Evolutionary conservation across 2,888 invertebrate genomes (phyloP), one percentile per base, ranked within the genome.

Genomic region (Troides aeacus): DNA sequence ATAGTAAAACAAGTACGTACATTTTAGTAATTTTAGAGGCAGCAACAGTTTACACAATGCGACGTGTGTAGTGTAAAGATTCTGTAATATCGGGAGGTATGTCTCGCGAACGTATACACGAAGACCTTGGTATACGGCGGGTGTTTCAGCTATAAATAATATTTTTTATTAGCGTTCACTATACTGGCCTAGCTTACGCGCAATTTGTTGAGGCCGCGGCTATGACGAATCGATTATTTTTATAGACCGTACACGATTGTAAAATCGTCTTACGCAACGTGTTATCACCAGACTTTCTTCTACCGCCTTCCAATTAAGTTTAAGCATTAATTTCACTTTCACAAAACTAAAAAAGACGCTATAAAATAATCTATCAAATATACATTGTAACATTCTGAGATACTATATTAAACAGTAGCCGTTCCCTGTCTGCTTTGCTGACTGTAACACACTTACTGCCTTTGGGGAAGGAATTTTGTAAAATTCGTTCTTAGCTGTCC

Each of bases 131-230:
- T 39, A 50, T 24, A 36, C 64, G 39, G 36, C 58, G 59, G 58
- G 46, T 64, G 64, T 42, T 64, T 23, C 17, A n/a, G 15, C 64
- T 70, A 70, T 70, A 66, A 70, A 70, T 70, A 70, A 70, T 70
- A 63, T 58, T 63, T 70, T 39, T 70, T 66, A 66, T 66, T 66
- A 70, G 59, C 56, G 66, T 66, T 58, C 58, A 66, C 69, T 57
- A 53, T 50, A 60, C 64, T 64, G 60, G 64, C 64, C 62, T 66
- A 50, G 69, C 65, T 62, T 61, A 57, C 42, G 50, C 39, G 59
- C 24, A 66, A 59, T 58, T 59, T 59, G 42, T 65, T 65, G 66
- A 62, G 66, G 66, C 39, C 65, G 59, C n/a, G 58, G 30, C 46
- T 18, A 60, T 46, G 39, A 23, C 39, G 42, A 66, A 66, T 50